Evolutionary conservation across 2,888 invertebrate genomes (phyloP).

Genomic region (Pandemis heparana): DNA sequence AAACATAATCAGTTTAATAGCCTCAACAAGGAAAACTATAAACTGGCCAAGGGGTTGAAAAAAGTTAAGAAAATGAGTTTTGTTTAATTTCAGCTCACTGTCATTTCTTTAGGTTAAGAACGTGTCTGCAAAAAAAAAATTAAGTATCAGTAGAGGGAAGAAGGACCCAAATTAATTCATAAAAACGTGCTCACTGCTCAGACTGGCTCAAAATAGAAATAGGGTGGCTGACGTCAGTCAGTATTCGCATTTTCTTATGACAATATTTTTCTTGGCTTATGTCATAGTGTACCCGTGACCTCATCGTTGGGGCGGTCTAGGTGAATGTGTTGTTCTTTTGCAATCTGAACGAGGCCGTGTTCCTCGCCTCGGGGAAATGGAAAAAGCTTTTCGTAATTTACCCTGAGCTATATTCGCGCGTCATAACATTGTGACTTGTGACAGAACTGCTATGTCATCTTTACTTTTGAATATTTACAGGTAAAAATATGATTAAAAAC

Average conservation of each 20-base stretch:
- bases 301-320: slow-evolving; percentile 59
- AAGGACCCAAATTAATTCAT: not conserved
- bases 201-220: not conserved
- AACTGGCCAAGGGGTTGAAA: slow-evolving; percentile 12
- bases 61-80: not conserved
- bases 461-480: slow-evolving; percentile 47
- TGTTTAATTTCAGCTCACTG: not conserved
- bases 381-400: slow-evolving; percentile 71
- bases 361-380: slow-evolving; percentile 61
- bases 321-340: slow-evolving; percentile 61
- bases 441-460: slow-evolving; percentile 52
- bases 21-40: slow-evolving; percentile 61
- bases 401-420: slow-evolving; percentile 53
- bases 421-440: slow-evolving; percentile 60
- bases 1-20: slow-evolving; percentile 70
- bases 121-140: not conserved
- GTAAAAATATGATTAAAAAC: slow-evolving; percentile 13
- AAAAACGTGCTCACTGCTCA: not conserved
- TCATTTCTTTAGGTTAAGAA: not conserved
- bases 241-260: slow-evolving; percentile 33
- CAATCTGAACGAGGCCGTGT: slow-evolving; percentile 70
- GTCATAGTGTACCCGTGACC: slow-evolving; percentile 57
- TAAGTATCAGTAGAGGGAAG: no score
- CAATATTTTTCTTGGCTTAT: slow-evolving; percentile 48
- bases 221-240: slow-evolving; percentile 39